Percentiles rank a stretch among this genome's conserved stretches.
These are phyloP conservation scores for Napeogenes inachia DNA, from an alignment of 2,888 invertebrate genomes.

Conservation along the genomic window DNA sequence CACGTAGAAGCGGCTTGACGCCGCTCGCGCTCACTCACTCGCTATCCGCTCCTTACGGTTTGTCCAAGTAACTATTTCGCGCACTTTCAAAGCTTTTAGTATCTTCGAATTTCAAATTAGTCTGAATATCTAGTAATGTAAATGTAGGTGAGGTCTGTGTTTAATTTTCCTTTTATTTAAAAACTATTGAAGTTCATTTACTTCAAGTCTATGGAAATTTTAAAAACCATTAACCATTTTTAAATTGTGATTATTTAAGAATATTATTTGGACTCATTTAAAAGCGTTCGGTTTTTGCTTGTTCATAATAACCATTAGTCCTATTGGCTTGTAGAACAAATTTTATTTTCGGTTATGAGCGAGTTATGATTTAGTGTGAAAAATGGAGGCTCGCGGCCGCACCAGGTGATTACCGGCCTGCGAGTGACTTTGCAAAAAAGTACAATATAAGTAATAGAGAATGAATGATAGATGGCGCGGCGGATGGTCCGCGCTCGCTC, in stretches of 20 bases:
- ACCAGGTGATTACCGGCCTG: constrained; percentile 77
- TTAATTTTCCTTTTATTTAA: constrained; percentile 6
- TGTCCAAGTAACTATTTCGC: constrained; percentile 24
- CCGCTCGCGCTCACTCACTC: constrained; percentile 24
- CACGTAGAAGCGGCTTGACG: constrained; percentile 64
- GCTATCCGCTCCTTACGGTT: constrained; percentile 26
- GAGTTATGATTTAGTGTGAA: constrained; percentile 76
- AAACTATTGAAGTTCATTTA: constrained; percentile 3
- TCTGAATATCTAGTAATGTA: constrained; percentile 23
- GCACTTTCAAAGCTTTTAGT: constrained; percentile 27
- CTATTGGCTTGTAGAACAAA: constrained; percentile 75
- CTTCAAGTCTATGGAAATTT: constrained; percentile 2
- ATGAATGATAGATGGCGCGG: constrained; percentile 75
- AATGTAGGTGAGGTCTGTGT: constrained; percentile 17
- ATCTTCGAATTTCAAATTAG: constrained; percentile 29
- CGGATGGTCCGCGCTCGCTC: constrained; percentile 48
- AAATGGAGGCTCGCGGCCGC: constrained; percentile 72
- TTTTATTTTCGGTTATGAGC: constrained; percentile 74
- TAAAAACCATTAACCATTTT: constrained; percentile 1
- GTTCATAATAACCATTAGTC: constrained; percentile 70
- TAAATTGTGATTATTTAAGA: background rate
- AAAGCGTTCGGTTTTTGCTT: constrained; percentile 55
- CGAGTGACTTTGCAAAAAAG: constrained; percentile 76
- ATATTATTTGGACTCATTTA: background rate
- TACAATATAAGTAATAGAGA: constrained; percentile 78